Percentiles rank a stretch among this genome's conserved stretches.
Evolutionary conservation across 2,113 vertebrate species (phyloP).

Genomic region (Pseudopodoces humilis): DNA sequence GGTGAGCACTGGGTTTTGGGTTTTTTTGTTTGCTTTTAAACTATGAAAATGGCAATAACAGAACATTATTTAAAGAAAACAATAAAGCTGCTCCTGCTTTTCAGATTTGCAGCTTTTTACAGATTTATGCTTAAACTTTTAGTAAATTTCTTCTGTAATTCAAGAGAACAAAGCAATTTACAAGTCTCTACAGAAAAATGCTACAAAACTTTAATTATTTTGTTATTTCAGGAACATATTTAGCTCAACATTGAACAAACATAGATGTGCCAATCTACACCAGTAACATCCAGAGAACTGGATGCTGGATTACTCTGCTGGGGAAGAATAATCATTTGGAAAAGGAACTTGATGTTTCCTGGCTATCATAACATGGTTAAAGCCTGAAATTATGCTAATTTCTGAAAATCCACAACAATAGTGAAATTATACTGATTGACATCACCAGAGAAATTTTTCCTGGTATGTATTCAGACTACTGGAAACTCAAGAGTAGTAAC

Average conservation of each 20-base stretch:
- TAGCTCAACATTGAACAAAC: not conserved
- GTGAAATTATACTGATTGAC: not conserved
- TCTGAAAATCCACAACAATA: not conserved
- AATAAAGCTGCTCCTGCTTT: not conserved
- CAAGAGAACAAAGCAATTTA: not conserved
- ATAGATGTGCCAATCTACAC: not conserved
- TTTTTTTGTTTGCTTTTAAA: not conserved
- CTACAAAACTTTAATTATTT: constrained; percentile 14
- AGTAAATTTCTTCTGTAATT: not conserved
- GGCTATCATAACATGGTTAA: not conserved
- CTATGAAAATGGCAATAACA: not conserved
- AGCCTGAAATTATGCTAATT: not conserved
- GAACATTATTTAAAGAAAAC: not conserved
- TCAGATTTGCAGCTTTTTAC: not conserved
- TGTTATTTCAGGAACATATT: not conserved
- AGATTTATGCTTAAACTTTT: not conserved
- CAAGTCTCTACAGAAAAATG: not conserved
- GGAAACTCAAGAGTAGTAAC: not conserved
- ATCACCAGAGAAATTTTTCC: not conserved
- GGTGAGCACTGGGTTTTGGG: not conserved
- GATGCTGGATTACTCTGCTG: not conserved
- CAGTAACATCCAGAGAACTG: not conserved
- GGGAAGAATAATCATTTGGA: not conserved
- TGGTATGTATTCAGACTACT: not conserved
- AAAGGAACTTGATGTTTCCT: not conserved